Percentiles rank a stretch among this genome's conserved stretches.
Evolutionary conservation across 1,140 invertebrate genomes (phyloP).

Genomic region (Pachypsylla venusta): DNA sequence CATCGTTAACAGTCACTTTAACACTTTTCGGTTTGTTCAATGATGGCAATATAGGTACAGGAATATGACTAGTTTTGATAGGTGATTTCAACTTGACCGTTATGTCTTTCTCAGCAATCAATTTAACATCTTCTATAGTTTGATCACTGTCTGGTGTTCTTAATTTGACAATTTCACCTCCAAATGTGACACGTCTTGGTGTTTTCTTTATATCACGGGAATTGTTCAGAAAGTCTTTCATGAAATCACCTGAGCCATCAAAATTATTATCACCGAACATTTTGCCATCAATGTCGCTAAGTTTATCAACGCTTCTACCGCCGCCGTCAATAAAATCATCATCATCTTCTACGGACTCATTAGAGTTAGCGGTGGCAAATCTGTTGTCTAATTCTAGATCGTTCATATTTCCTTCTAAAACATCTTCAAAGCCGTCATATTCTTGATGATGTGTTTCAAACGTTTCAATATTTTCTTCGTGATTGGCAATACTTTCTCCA

Average conservation of each 20-base stretch:
- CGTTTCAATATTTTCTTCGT: conserved; percentile 12
- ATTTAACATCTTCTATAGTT: conserved; percentile 22
- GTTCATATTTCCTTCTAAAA: conserved; percentile 7
- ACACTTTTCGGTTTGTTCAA: conserved; percentile 11
- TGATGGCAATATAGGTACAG: conserved; percentile 20
- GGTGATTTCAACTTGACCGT: neutral
- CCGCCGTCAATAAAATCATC: no score
- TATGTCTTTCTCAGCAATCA: neutral
- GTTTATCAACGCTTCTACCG: no score
- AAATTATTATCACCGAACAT: conserved; percentile 21
- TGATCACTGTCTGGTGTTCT: conserved; percentile 63
- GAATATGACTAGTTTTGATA: conserved; percentile 18
- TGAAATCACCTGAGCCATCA: conserved; percentile 16
- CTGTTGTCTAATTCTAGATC: conserved; percentile 14
- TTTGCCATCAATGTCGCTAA: conserved; percentile 33
- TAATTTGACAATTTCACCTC: conserved; percentile 65
- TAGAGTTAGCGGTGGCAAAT: conserved; percentile 10
- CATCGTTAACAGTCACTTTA: neutral
- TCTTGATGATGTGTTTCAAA: conserved; percentile 17
- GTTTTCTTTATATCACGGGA: conserved; percentile 12
- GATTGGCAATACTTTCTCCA: conserved; percentile 21
- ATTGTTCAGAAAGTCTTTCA: conserved; percentile 19
- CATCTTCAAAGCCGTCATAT: conserved; percentile 12
- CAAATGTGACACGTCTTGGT: conserved; percentile 51
- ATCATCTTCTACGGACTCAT: conserved; percentile 1